Percentiles rank a stretch among this genome's conserved stretches.
These are phyloP conservation scores for Enteromius argenteus DNA, from an alignment of 2,797 vertebrate species.

Conservation along the genomic window DNA sequence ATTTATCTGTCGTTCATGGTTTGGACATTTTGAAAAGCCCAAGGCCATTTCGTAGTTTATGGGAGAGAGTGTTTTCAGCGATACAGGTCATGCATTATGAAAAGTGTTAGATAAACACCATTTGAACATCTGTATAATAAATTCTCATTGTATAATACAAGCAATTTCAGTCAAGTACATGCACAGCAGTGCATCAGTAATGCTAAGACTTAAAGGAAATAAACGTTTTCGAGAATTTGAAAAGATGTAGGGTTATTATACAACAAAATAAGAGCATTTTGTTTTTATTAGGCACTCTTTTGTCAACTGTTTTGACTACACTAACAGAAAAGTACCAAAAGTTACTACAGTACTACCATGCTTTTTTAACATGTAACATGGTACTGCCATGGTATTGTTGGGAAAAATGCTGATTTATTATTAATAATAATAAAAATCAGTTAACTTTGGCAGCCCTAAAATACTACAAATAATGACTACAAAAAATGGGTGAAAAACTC, in stretches of 20 bases:
- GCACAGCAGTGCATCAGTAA: not conserved
- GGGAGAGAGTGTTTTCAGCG: slow-evolving; percentile 16
- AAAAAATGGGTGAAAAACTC: not conserved
- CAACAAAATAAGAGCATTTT: not conserved
- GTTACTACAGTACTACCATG: not conserved
- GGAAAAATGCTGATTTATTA: not conserved
- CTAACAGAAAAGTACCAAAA: slow-evolving; percentile 10
- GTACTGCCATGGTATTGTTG: not conserved
- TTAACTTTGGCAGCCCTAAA: slow-evolving; percentile 2
- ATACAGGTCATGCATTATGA: slow-evolving; percentile 18
- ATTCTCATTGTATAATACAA: slow-evolving; percentile 7
- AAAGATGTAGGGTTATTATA: not conserved
- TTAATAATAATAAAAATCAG: not conserved
- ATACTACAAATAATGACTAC: not conserved
- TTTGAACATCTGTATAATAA: not conserved
- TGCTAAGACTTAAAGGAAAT: not conserved
- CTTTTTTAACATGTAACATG: not conserved
- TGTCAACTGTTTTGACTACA: not conserved
- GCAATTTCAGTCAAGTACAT: not conserved
- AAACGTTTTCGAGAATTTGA: not conserved
- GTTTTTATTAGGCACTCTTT: not conserved
- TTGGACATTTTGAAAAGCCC: slow-evolving; percentile 17
- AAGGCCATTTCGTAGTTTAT: slow-evolving; percentile 29
- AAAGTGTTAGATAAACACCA: slow-evolving; percentile 11
- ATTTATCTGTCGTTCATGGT: slow-evolving; percentile 14